These are phyloP conservation scores for Temnothorax curvispinosus DNA, from an alignment of 1,140 invertebrate species.

Conservation along the genomic window DNA sequence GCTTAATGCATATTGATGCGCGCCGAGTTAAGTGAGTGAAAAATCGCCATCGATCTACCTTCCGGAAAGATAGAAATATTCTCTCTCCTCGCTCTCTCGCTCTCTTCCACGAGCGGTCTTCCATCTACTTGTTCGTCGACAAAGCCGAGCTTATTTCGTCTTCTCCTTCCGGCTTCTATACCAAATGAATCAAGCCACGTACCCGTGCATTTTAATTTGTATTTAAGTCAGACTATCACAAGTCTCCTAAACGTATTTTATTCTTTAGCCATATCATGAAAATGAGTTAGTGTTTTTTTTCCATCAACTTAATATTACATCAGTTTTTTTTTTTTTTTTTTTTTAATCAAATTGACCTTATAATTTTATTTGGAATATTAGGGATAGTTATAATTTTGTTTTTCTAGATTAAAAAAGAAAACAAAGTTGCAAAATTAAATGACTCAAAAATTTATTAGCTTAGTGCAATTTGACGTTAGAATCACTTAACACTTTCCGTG, in stretches of 20 bases:
- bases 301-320: background rate
- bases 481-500: constrained; percentile 14
- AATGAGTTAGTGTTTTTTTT: background rate
- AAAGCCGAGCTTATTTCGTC: constrained; percentile 56
- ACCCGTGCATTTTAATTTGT: constrained; percentile 26
- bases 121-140: constrained; percentile 59
- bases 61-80: constrained; percentile 73
- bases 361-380: background rate
- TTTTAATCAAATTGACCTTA: background rate
- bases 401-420: background rate
- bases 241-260: background rate
- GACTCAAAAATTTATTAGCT: background rate
- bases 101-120: constrained; percentile 58
- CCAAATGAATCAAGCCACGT: constrained; percentile 16
- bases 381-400: background rate
- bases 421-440: background rate
- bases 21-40: constrained; percentile 85
- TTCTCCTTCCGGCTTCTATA: constrained; percentile 8
- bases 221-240: background rate
- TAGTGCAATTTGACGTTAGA: background rate
- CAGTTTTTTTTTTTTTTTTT: too few species aligned
- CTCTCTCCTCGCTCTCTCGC: constrained; percentile 54
- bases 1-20: constrained; percentile 86
- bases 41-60: constrained; percentile 85
- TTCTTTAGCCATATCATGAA: background rate